Evolutionary conservation across 2,888 invertebrate genomes (phyloP).

Genomic region (Mechanitis mazaeus): DNA sequence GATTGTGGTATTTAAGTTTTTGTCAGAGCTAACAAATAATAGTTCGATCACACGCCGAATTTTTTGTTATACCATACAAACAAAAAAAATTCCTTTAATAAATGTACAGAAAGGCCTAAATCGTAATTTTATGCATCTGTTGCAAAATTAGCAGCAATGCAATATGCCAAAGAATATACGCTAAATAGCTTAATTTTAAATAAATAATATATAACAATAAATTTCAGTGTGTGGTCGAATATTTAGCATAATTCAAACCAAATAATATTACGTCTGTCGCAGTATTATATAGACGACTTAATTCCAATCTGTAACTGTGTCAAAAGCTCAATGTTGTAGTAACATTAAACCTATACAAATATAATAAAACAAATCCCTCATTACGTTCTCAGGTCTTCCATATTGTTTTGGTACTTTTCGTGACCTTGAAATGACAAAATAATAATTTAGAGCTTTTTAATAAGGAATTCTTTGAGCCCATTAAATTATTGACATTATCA

Average conservation of each 20-base stretch:
- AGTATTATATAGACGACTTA: constrained; percentile 61
- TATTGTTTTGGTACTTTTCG: constrained; percentile 32
- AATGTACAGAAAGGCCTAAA: constrained; percentile 20
- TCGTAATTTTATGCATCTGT: constrained; percentile 11
- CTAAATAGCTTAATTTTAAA: constrained; percentile 2
- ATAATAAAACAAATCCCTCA: constrained; percentile 12
- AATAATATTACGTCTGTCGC: constrained; percentile 45
- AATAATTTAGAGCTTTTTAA: background rate
- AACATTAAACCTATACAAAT: constrained; percentile 28
- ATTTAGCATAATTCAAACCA: constrained; percentile 27
- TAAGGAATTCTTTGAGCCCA: background rate
- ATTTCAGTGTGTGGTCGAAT: constrained; percentile 20
- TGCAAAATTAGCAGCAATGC: constrained; percentile 8
- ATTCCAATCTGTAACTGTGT: constrained; percentile 55
- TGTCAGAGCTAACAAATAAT: constrained; percentile 16
- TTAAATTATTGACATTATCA: no score
- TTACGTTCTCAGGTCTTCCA: constrained; percentile 43
- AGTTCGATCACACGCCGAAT: constrained; percentile 12
- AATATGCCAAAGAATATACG: constrained; percentile 24
- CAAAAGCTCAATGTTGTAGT: constrained; percentile 65
- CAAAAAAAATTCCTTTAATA: background rate
- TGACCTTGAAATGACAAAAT: constrained; percentile 17
- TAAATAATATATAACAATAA: no score
- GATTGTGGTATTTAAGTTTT: background rate
- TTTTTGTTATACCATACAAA: background rate